Evolutionary conservation across 2,797 vertebrate species (phyloP), one percentile per base, ranked within the genome.

Genomic region (Hapalemur alaotrensis): DNA sequence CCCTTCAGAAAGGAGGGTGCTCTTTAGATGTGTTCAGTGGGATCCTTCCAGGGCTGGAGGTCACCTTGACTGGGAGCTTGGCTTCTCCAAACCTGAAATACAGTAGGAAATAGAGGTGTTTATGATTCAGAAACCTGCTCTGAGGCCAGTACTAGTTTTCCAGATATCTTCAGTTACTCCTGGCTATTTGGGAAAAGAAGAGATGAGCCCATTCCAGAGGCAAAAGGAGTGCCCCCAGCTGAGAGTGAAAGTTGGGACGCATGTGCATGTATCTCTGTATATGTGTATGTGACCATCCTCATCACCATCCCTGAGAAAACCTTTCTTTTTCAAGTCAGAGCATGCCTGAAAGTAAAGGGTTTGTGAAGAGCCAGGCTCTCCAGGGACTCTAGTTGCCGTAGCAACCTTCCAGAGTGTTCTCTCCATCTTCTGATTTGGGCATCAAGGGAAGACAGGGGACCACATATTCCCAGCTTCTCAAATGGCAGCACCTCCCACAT

Each of bases 401-500:
- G 99, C 99, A 99, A 99, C 99, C 99, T 98, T 98, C 98, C 98
- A 99, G 99, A 98, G 98, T 98, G 97, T 99, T 99, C 98, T 98
- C 97, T 98, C 96, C 86, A 54, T 83, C 95, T 97, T 93, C 97
- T 98, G 98, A 96, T 97, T 98, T 96, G 97, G 97, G 88, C 97
- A 91, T 35, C 28, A 88, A 28, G 10, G 3, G 80, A 93, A 70
- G 81, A 93, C 67, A 73, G 67, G 65, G 93, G 95, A 46, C 46
- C 69, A 61, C 69, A 41, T 61, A 70, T 79, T 80, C 35, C 83
- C 52, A 75, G 50, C 96, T 97, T 94, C 76, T 83, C 67, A 79
- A 79, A 69, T 76, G 35, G 20, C 1, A 63, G 32, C 15, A 25
- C 54, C 57, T 85, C 59, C 92, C 82, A 32, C 75, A 15, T 87